phyloP scores from a whole-genome alignment of 2,797 vertebrate species.

The Gadopsis marmoratus region DNA sequence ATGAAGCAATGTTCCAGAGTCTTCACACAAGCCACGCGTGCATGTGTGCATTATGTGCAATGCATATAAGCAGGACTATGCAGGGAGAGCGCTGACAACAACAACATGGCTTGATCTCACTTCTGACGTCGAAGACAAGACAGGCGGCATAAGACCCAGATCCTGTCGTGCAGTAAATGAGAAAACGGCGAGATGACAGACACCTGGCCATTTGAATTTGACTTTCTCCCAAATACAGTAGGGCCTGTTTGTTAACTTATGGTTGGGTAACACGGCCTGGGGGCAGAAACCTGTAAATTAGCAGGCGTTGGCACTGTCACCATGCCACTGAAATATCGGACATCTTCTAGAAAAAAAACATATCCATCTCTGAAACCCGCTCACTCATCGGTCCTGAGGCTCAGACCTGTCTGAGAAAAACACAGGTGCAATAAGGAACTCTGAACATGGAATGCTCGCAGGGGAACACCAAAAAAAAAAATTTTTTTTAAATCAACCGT shows the following conservation, averaged over 20 bases:
- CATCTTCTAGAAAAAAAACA: constrained; percentile 66
- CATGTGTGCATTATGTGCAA: constrained; percentile 29
- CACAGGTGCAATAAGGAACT: constrained; percentile 55
- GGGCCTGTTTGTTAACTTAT: constrained; percentile 76
- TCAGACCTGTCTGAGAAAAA: constrained; percentile 70
- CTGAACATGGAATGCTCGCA: constrained; percentile 52
- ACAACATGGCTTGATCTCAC: constrained; percentile 56
- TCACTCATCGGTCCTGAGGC: constrained; percentile 59
- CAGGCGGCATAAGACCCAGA: constrained; percentile 60
- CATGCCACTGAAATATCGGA: constrained; percentile 71
- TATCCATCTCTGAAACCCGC: constrained; percentile 63
- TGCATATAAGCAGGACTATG: constrained; percentile 48
- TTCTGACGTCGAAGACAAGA: constrained; percentile 45
- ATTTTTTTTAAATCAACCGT: not conserved
- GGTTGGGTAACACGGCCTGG: constrained; percentile 76
- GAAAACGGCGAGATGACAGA: constrained; percentile 58
- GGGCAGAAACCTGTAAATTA: constrained; percentile 77
- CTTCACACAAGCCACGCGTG: constrained; percentile 40
- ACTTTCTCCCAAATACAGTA: constrained; percentile 43
- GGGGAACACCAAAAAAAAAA: not conserved
- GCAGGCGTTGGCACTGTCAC: constrained; percentile 74
- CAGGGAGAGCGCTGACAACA: constrained; percentile 46
- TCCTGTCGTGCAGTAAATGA: constrained; percentile 30
- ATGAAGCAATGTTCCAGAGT: constrained; percentile 64
- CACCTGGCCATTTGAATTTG: constrained; percentile 72